These are phyloP conservation scores for Tragelaphus strepsiceros DNA, from an alignment of 2,113 vertebrate species.

Conservation along the genomic window DNA sequence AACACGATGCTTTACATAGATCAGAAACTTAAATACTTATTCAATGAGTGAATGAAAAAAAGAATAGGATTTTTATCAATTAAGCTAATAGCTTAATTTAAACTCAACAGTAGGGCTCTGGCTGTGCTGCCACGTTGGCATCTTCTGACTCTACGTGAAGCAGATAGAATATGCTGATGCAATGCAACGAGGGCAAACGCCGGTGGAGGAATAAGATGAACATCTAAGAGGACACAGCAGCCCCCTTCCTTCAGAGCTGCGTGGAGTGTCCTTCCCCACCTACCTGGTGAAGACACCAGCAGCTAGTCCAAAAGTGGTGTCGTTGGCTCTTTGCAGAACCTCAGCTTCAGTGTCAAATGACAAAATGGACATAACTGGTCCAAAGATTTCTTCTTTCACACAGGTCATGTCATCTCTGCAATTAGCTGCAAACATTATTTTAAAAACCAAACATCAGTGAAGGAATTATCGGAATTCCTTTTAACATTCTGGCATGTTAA, in stretches of 20 bases:
- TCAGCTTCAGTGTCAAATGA: slow-evolving; percentile 94
- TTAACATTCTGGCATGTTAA: background rate
- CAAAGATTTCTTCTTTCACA: slow-evolving; percentile 97
- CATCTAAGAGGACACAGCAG: background rate
- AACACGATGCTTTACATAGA: background rate
- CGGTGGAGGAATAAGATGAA: background rate
- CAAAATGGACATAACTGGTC: slow-evolving; percentile 96
- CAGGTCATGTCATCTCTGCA: slow-evolving; percentile 95
- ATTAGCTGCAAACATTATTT: slow-evolving; percentile 80
- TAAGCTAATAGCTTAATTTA: background rate
- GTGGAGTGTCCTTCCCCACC: background rate
- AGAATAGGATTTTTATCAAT: background rate
- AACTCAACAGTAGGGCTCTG: background rate
- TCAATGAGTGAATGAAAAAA: background rate
- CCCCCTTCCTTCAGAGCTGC: background rate
- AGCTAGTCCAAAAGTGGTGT: slow-evolving; percentile 91
- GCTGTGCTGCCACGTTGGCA: background rate
- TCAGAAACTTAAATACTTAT: background rate
- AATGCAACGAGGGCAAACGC: background rate
- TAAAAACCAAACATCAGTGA: background rate
- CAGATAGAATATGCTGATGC: background rate
- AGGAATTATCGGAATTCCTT: too few species aligned
- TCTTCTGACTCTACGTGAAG: background rate
- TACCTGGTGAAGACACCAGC: slow-evolving; percentile 98
- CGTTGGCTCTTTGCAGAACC: slow-evolving; percentile 90